phyloP scores from a whole-genome alignment of 2,797 vertebrate species.

The Pitangus sulphuratus region DNA sequence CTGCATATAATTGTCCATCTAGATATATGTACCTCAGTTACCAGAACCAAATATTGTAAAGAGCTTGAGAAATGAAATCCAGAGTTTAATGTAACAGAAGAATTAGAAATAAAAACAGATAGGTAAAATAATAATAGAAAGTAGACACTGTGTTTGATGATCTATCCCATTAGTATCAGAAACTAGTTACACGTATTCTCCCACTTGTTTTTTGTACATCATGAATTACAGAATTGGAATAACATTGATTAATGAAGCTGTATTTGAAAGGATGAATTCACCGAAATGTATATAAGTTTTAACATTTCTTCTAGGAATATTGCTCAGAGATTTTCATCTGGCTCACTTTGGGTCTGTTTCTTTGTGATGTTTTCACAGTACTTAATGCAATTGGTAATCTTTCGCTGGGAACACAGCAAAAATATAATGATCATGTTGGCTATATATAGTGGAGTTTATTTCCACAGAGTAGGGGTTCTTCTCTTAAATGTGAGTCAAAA shows the following conservation, averaged over 20 bases:
- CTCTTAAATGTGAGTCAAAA: neutral
- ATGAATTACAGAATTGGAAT: neutral
- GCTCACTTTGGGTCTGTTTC: neutral
- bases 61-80: neutral
- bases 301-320: neutral
- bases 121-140: neutral
- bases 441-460: neutral
- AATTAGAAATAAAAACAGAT: neutral
- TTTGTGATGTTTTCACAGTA: neutral
- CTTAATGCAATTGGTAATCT: neutral
- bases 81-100: neutral
- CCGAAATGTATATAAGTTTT: neutral
- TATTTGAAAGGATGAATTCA: neutral
- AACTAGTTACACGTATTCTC: neutral
- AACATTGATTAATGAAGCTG: neutral
- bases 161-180: neutral
- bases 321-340: neutral
- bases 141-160: neutral
- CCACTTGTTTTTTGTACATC: neutral
- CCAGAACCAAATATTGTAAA: accelerated
- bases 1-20: neutral
- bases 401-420: neutral
- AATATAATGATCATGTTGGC: neutral
- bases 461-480: neutral
- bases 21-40: neutral